Evolutionary conservation across 2,113 vertebrate genomes (phyloP), one percentile per base, ranked within the genome.

Genomic region (Silurus meridionalis): DNA sequence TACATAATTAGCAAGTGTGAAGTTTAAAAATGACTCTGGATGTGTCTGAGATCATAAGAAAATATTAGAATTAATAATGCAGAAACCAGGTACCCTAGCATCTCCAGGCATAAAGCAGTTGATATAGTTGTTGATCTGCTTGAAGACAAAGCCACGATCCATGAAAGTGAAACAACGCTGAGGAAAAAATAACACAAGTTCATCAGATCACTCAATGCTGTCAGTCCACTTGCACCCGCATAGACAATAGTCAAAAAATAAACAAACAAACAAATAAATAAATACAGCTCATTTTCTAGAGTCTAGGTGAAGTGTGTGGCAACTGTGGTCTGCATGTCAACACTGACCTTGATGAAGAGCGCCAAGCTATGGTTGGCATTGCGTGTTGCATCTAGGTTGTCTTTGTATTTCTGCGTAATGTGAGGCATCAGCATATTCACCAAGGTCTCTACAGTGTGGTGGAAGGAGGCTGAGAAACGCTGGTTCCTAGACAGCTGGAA

Each of bases 91-190:
- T 95, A 99, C 98, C 96, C 98, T 99, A 0, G 97, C 94, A 89
- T 99, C 98, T 93, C 97, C 98, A 61, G 98, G 97, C 90, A 97
- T 92, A 92, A 99, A 99, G 92, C 96, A 97, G 94, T 96, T 96
- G 90, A 97, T 96, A 88, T 99, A 99, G 94, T 97, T 97, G 95
- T 99, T 99, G 93, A 99, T 99, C 92, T 98, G 98, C 90, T 99
- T 99, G 94, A 99, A 99, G 89, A 96, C 92, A 83, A 99, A 99
- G 88, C 98, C 98, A 93, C 98, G 94, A 88, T 99, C 98, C 98
- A 99, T 99, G 87, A 99, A 96, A 87, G 98, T 99, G 91, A 99
- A 99, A 93, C 97, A 99, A 77, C 97, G 96, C 98, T 99, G 92
- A n/a, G 72, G 21, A 80, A 48, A 78, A 83, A 84, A 25, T 69